phyloP scores from a whole-genome alignment of 2,888 invertebrate genomes.

The Synanthedon formicaeformis region DNA sequence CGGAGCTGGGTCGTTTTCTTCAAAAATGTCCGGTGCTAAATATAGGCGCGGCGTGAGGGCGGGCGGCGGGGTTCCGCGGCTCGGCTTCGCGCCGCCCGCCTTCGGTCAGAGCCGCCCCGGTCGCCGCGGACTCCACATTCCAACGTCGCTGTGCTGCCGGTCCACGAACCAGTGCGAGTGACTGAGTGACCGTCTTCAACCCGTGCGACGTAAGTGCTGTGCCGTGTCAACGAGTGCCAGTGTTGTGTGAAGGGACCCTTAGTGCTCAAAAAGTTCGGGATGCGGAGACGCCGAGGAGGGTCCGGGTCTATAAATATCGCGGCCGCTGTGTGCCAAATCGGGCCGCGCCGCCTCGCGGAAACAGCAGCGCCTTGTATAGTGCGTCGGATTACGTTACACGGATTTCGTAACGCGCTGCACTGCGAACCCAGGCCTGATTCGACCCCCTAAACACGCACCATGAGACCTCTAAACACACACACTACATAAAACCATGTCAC shows the following conservation, averaged over 20 bases:
- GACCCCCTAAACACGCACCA: too few species aligned
- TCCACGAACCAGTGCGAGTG: constrained; percentile 50
- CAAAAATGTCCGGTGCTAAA: constrained; percentile 57
- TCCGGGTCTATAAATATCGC: constrained; percentile 42
- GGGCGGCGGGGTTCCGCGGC: constrained; percentile 15
- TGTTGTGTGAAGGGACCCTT: constrained; percentile 23
- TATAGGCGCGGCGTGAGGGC: constrained; percentile 27
- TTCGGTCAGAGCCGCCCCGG: constrained; percentile 74
- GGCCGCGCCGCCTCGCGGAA: constrained; percentile 29
- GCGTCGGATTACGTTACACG: constrained; percentile 55
- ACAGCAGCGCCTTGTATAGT: constrained; percentile 53
- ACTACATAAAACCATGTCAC: too few species aligned
- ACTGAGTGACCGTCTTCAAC: constrained; percentile 65
- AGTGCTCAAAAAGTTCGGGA: constrained; percentile 10
- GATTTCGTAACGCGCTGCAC: too few species aligned
- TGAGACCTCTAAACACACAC: too few species aligned
- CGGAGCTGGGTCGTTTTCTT: constrained; percentile 56
- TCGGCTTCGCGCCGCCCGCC: constrained; percentile 19
- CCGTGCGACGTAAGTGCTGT: constrained; percentile 70
- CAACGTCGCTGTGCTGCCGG: constrained; percentile 71
- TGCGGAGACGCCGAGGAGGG: neutral
- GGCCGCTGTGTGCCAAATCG: constrained; percentile 37
- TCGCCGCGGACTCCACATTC: constrained; percentile 80
- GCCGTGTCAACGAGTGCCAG: constrained; percentile 27
- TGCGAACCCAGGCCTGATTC: too few species aligned